These are phyloP conservation scores for Astyanax mexicanus DNA, from an alignment of 2,797 vertebrate genomes.

Conservation along the genomic window DNA sequence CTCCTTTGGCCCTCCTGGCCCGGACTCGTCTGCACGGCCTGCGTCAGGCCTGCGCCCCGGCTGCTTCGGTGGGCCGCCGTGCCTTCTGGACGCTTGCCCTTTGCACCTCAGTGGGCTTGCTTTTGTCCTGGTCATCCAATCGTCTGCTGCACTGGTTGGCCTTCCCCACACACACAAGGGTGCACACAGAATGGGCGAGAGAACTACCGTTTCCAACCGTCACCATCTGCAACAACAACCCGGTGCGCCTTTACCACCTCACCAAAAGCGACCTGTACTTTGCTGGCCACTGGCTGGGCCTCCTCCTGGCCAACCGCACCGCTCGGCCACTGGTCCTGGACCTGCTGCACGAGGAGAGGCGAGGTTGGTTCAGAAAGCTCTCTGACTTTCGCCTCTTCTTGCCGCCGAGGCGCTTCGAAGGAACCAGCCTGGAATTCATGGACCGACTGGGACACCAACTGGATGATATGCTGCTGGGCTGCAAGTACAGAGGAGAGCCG, in stretches of 20 bases:
- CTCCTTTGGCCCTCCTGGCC: constrained; percentile 68
- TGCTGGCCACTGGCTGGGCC: constrained; percentile 94
- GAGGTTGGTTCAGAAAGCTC: constrained; percentile 93
- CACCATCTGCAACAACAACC: constrained; percentile 99
- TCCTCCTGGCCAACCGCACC: constrained; percentile 92
- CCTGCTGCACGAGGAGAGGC: constrained; percentile 88
- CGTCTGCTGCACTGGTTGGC: constrained; percentile 93
- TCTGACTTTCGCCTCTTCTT: constrained; percentile 96
- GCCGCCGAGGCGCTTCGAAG: constrained; percentile 94
- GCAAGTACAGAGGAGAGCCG: constrained; percentile 94
- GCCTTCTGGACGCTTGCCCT: constrained; percentile 93
- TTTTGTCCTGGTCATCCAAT: constrained; percentile 95
- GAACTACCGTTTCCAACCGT: constrained; percentile 93
- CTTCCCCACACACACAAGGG: constrained; percentile 92
- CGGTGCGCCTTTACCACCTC: constrained; percentile 92
- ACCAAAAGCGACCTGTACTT: constrained; percentile 98
- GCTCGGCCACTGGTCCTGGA: constrained; percentile 90
- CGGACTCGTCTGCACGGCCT: constrained; percentile 90
- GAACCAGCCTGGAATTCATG: constrained; percentile 96
- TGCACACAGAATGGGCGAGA: constrained; percentile 95
- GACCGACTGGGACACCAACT: constrained; percentile 96
- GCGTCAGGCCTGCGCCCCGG: constrained; percentile 85
- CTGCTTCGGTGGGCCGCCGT: constrained; percentile 82
- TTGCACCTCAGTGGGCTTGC: constrained; percentile 90
- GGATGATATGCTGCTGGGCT: constrained; percentile 97